These are phyloP conservation scores for Gymnosoma rotundatum DNA, from an alignment of 2,888 invertebrate genomes.

Conservation along the genomic window DNA sequence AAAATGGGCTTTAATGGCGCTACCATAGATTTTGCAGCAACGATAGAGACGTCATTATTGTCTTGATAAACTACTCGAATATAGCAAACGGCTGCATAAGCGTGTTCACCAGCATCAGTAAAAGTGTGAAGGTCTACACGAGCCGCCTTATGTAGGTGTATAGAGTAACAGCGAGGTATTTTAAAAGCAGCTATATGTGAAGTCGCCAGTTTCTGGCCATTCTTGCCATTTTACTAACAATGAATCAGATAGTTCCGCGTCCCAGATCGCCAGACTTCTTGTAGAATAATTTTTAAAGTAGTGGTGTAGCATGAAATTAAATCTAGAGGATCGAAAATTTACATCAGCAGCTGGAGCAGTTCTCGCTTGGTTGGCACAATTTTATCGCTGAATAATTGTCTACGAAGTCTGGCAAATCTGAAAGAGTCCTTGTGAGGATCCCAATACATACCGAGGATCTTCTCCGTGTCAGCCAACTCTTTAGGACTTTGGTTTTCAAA, in stretches of 20 bases:
- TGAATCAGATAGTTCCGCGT: constrained; percentile 4
- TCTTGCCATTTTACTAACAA: constrained; percentile 36
- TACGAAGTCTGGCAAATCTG: constrained; percentile 59
- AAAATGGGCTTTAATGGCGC: constrained; percentile 59
- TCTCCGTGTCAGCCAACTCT: constrained; percentile 22
- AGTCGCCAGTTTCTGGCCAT: constrained; percentile 39
- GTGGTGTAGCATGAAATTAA: constrained; percentile 65
- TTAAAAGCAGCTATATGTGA: constrained; percentile 33
- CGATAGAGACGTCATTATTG: constrained; percentile 20
- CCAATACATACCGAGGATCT: constrained; percentile 61
- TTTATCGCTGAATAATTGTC: constrained; percentile 37
- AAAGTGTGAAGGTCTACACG: constrained; percentile 58
- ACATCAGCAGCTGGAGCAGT: constrained; percentile 59
- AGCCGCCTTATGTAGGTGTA: not conserved
- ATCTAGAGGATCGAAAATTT: constrained; percentile 62
- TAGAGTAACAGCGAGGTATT: constrained; percentile 54
- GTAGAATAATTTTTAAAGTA: constrained; percentile 60
- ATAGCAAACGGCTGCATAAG: constrained; percentile 60
- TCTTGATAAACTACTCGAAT: constrained; percentile 31
- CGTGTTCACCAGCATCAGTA: constrained; percentile 53
- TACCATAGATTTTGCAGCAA: constrained; percentile 53
- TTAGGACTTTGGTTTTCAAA: not conserved
- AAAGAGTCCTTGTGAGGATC: constrained; percentile 58
- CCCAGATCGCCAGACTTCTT: constrained; percentile 67
- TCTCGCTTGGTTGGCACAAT: constrained; percentile 58